phyloP scores from a whole-genome alignment of 1,140 invertebrate species.

The Hycleus cichorii region DNA sequence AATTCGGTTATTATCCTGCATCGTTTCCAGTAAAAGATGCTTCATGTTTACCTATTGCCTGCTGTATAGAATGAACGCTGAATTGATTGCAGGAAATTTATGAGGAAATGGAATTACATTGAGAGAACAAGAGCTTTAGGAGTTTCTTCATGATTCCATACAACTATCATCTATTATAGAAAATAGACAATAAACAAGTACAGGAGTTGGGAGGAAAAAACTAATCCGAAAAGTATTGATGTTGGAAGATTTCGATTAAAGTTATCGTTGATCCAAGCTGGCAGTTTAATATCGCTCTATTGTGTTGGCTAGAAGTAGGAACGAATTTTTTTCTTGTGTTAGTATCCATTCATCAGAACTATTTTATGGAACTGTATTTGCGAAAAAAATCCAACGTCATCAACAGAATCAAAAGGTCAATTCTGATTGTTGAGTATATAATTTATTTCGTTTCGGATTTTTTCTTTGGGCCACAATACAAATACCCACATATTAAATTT shows the following conservation, averaged over 20 bases:
- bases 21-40: too few species aligned
- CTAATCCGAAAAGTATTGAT: too few species aligned
- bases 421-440: slow-evolving; percentile 9
- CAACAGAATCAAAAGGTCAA: slow-evolving; percentile 9
- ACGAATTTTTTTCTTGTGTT: slow-evolving; percentile 10
- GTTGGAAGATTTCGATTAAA: too few species aligned
- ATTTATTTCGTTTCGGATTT: slow-evolving; percentile 7
- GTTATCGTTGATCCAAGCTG: background rate
- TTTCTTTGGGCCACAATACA: background rate
- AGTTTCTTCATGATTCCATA: slow-evolving; percentile 13
- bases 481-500: background rate
- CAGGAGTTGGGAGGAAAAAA: too few species aligned
- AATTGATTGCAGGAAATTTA: slow-evolving; percentile 23
- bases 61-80: slow-evolving; percentile 3
- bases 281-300: slow-evolving; percentile 13
- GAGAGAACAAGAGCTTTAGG: slow-evolving; percentile 15
- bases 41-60: background rate
- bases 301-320: slow-evolving; percentile 13
- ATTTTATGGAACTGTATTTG: slow-evolving; percentile 5
- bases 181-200: too few species aligned
- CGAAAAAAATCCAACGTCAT: slow-evolving; percentile 7
- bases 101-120: slow-evolving; percentile 20
- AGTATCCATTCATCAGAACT: slow-evolving; percentile 14
- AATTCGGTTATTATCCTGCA: too few species aligned
- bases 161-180: background rate